These are phyloP conservation scores for Dinocampus coccinellae DNA, from an alignment of 2,888 invertebrate genomes.

Conservation along the genomic window DNA sequence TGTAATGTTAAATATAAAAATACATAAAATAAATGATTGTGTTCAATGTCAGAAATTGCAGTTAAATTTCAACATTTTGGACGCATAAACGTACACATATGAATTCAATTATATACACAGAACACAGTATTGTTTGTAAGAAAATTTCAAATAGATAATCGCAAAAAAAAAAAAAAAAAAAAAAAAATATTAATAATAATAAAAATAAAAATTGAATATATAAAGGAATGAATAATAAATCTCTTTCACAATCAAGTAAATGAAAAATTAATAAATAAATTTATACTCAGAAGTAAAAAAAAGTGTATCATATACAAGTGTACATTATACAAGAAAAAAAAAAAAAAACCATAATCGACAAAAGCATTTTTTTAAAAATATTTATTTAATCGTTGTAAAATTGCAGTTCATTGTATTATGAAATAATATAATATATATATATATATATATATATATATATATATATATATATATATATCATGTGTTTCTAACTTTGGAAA, in stretches of 20 bases:
- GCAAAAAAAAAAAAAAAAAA: conserved; percentile 3
- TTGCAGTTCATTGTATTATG: neutral
- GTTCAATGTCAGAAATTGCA: neutral
- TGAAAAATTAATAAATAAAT: neutral
- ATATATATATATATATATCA: neutral
- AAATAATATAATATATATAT: neutral
- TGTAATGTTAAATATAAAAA: neutral
- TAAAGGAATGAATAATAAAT: too few relatives aligned
- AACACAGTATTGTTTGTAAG: conserved; percentile 14
- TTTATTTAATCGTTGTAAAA: neutral
- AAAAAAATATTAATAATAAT: neutral
- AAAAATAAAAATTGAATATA: too few relatives aligned
- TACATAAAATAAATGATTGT: conserved; percentile 12
- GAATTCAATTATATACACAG: neutral
- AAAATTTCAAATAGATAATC: too few relatives aligned
- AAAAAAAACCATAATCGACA: neutral
- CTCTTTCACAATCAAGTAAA: neutral
- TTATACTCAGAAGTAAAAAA: neutral
- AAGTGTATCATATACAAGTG: neutral
- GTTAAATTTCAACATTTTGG: neutral
- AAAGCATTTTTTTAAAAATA: neutral
- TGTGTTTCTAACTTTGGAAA: neutral
- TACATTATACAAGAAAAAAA: too few relatives aligned
- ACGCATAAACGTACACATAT: neutral
- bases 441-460: too few relatives aligned